Conservation (phyloP, 2,888 invertebrate genomes). For the Sycophila texana region DNA sequence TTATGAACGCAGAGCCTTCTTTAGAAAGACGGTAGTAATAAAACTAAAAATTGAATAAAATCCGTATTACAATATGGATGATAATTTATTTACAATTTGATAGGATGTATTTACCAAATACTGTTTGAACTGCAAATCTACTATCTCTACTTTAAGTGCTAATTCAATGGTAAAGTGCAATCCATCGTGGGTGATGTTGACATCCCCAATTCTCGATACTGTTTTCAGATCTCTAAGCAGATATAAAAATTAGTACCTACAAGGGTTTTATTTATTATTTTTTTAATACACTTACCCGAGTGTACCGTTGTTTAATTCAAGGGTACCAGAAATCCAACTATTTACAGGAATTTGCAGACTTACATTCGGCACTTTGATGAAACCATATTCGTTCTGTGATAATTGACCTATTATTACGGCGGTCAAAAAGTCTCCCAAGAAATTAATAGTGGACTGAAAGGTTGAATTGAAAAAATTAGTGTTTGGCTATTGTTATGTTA, state of each 20-base stretch:
- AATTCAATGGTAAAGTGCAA: slow-evolving; percentile 6
- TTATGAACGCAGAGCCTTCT: not conserved
- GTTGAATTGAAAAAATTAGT: not conserved
- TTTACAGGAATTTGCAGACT: not conserved
- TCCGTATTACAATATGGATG: not conserved
- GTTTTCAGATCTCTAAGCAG: slow-evolving; percentile 12
- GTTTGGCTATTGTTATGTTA: not conserved
- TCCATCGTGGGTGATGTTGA: slow-evolving; percentile 9
- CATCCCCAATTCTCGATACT: not conserved
- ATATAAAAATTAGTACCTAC: not conserved
- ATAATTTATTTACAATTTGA: not conserved
- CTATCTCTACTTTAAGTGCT: not conserved
- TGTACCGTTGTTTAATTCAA: slow-evolving; percentile 9
- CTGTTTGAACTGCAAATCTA: not conserved
- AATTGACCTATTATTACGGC: not conserved
- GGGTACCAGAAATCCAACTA: not conserved
- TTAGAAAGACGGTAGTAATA: not conserved
- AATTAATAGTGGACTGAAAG: slow-evolving; percentile 25
- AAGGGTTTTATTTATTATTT: too few relatives aligned
- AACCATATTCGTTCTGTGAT: slow-evolving; percentile 2
- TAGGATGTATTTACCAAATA: slow-evolving; percentile 16
- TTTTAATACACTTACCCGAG: slow-evolving; percentile 17
- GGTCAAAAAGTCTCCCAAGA: slow-evolving; percentile 13
- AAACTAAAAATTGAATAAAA: not conserved
- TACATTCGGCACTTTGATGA: slow-evolving; percentile 9